Conservation (phyloP, 2,113 vertebrate genomes). For the Colossoma macropomum region DNA sequence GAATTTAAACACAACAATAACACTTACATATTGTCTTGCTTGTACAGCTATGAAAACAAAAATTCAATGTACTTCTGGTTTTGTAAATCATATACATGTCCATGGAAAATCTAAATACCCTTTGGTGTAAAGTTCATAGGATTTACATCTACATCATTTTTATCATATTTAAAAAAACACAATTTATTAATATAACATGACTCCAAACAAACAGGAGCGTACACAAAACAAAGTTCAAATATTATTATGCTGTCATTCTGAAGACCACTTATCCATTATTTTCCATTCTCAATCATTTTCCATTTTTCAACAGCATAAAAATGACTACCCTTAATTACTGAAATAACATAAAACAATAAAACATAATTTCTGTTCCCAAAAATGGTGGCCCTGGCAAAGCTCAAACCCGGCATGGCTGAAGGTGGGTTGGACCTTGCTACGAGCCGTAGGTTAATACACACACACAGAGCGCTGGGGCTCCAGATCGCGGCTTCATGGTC, state of each 20-base stretch:
- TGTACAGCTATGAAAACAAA: too few species aligned
- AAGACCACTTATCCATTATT: not conserved
- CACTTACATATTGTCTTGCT: too few species aligned
- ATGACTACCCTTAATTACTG: not conserved
- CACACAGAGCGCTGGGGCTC: constrained; percentile 57
- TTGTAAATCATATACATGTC: too few species aligned
- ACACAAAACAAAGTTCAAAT: too few species aligned
- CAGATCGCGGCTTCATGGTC: constrained; percentile 77
- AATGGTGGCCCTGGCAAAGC: constrained; percentile 33
- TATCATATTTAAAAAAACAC: too few species aligned
- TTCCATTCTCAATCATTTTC: not conserved
- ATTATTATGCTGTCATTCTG: too few species aligned
- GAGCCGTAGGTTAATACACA: constrained; percentile 11
- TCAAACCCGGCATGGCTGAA: constrained; percentile 23
- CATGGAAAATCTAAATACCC: too few species aligned
- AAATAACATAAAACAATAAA: constrained; percentile 15
- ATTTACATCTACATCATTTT: too few species aligned
- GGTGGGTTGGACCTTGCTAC: not conserved
- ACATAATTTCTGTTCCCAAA: constrained; percentile 20
- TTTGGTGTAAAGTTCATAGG: not conserved
- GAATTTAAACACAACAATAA: too few species aligned
- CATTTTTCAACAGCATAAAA: not conserved
- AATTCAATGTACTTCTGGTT: too few species aligned
- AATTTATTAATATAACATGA: too few species aligned
- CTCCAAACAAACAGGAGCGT: too few species aligned